A percentile compares a stretch with the other conserved stretches of the same genome.
phyloP scores from a whole-genome alignment of 2,888 invertebrate species.

The Colostygia pectinataria region DNA sequence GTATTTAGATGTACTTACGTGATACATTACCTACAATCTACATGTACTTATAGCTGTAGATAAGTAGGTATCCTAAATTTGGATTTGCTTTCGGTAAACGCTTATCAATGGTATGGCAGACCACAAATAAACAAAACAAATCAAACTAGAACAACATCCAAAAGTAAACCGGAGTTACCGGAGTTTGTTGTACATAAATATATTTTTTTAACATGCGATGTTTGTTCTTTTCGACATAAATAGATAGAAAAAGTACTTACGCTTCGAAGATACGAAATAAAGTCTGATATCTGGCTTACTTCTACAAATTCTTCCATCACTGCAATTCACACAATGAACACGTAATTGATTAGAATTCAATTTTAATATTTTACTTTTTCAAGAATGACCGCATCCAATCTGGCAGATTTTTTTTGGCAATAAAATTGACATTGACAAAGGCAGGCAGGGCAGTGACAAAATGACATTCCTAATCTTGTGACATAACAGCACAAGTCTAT shows the following conservation, averaged over 20 bases:
- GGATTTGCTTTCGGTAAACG: too few species aligned
- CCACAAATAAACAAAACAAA: too few species aligned
- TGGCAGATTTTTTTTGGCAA: not conserved
- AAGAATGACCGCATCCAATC: constrained; percentile 18
- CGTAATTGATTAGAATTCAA: not conserved
- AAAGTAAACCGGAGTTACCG: too few species aligned
- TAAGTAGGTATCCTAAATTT: too few species aligned
- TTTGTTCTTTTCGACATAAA: constrained; percentile 9
- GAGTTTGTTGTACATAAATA: constrained; percentile 18
- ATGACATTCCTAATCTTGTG: too few species aligned
- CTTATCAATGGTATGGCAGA: too few species aligned
- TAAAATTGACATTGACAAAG: not conserved
- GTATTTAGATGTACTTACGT: too few species aligned
- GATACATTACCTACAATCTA: too few species aligned
- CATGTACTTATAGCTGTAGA: too few species aligned
- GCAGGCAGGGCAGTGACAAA: not conserved
- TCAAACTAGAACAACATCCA: too few species aligned
- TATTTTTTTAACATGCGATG: constrained; percentile 5
- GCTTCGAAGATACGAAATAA: constrained; percentile 89
- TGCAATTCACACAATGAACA: constrained; percentile 24
- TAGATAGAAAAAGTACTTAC: constrained; percentile 80
- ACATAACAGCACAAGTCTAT: too few species aligned
- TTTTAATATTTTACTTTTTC: constrained; percentile 13
- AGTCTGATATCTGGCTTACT: constrained; percentile 89
- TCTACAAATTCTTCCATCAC: constrained; percentile 85